These are phyloP conservation scores for Microdon myrmicae DNA, from an alignment of 2,888 invertebrate genomes.

Conservation along the genomic window DNA sequence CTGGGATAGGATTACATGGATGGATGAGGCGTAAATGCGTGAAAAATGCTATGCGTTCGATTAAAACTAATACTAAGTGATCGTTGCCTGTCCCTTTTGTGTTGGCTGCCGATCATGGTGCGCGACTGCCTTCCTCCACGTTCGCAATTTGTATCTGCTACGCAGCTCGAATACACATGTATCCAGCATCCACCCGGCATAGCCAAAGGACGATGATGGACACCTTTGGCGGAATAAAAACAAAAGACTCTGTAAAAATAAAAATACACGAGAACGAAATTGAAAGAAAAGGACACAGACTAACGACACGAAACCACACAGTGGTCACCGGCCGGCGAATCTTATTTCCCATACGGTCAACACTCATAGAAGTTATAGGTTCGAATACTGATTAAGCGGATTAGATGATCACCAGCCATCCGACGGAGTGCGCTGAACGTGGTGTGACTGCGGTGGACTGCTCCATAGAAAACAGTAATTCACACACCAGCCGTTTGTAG, in stretches of 20 bases:
- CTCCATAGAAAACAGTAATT: constrained; percentile 16
- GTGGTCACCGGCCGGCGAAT: constrained; percentile 14
- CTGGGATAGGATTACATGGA: background rate
- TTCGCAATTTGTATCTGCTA: constrained; percentile 7
- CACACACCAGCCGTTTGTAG: too few species aligned
- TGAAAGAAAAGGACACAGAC: too few species aligned
- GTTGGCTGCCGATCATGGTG: constrained; percentile 25
- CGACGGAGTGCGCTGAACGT: too few species aligned
- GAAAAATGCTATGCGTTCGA: constrained; percentile 24
- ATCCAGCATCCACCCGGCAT: too few species aligned
- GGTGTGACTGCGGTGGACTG: background rate
- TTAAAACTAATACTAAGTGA: constrained; percentile 33
- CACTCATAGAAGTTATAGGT: constrained; percentile 20
- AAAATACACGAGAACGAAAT: too few species aligned
- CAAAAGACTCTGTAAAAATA: too few species aligned
- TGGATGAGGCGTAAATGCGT: constrained; percentile 23
- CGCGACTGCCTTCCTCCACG: constrained; percentile 16
- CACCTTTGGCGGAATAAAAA: constrained; percentile 15
- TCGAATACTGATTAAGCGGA: constrained; percentile 35
- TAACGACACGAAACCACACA: too few species aligned
- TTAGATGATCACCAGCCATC: constrained; percentile 25
- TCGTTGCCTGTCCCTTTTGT: constrained; percentile 28
- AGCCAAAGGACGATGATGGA: constrained; percentile 8
- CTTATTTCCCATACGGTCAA: constrained; percentile 28
- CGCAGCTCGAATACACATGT: constrained; percentile 5